Percentiles rank a stretch among this genome's conserved stretches.
phyloP scores from a whole-genome alignment of 2,797 vertebrate species.

The Halcyon chelicuti region DNA sequence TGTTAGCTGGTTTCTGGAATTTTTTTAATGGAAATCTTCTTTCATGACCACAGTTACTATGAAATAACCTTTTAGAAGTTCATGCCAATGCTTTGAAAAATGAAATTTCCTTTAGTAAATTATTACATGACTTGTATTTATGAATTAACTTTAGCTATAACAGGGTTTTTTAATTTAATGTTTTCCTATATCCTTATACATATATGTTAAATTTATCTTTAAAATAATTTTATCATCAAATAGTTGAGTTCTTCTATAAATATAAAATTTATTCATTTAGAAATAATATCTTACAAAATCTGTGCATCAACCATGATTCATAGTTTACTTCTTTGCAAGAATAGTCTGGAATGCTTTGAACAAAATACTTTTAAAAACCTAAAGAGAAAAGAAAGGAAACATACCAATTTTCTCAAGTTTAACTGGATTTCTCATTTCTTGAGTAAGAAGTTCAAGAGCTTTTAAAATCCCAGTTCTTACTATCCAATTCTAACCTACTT shows the following conservation, averaged over 20 bases:
- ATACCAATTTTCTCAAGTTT: not conserved
- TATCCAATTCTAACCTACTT: not conserved
- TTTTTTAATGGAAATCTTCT: not conserved
- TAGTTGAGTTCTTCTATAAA: not conserved
- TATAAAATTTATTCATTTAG: not conserved
- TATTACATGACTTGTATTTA: not conserved
- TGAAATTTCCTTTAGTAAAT: not conserved
- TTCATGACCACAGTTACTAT: not conserved
- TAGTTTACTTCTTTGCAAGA: not conserved
- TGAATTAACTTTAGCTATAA: not conserved
- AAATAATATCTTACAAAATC: not conserved
- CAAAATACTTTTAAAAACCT: not conserved
- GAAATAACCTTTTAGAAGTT: not conserved
- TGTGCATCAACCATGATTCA: no score
- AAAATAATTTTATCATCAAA: not conserved
- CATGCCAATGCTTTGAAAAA: not conserved
- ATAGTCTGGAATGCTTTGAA: not conserved
- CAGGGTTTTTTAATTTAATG: not conserved
- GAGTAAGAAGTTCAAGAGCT: not conserved
- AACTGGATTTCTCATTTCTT: not conserved
- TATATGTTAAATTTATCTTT: not conserved
- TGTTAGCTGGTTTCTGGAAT: not conserved
- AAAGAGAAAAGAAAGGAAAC: not conserved
- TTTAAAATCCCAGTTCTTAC: not conserved
- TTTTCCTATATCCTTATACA: not conserved